A percentile compares a stretch with the other conserved stretches of the same genome.
Conservation (phyloP, 2,113 vertebrate genomes). For the Blennius ocellaris region DNA sequence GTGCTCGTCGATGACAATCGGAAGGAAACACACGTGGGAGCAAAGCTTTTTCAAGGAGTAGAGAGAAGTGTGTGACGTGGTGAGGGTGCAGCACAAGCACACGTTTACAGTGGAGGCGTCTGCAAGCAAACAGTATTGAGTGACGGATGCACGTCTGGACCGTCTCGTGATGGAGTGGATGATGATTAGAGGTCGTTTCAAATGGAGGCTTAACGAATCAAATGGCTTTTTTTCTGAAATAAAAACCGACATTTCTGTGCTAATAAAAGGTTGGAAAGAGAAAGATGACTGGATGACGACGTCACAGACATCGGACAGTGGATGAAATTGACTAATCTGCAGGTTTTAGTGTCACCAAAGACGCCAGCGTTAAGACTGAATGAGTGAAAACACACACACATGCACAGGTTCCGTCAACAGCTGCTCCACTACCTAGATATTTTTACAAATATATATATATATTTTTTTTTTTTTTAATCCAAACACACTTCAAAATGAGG, state of each 20-base stretch:
- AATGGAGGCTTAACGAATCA: conserved; percentile 8
- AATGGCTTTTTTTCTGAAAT: conserved; percentile 14
- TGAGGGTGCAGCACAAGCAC: conserved; percentile 43
- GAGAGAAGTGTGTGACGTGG: conserved; percentile 24
- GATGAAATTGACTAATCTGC: not conserved
- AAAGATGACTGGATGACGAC: conserved; percentile 4
- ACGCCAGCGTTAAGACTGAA: conserved; percentile 19
- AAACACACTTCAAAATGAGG: conserved; percentile 6
- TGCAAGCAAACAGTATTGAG: conserved; percentile 59
- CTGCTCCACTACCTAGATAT: not conserved
- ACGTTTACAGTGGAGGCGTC: conserved; percentile 61
- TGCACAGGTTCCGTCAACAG: conserved; percentile 37
- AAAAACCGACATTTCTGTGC: not conserved
- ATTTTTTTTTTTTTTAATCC: conserved; percentile 1
- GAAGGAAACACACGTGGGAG: conserved; percentile 4
- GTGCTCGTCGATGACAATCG: not conserved
- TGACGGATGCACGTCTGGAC: not conserved
- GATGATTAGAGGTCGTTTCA: conserved; percentile 6
- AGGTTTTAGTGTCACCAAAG: conserved; percentile 15
- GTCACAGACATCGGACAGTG: not conserved
- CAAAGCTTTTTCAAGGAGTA: not conserved
- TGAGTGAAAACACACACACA: conserved; percentile 44
- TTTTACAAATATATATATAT: not conserved
- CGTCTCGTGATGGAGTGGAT: not conserved
- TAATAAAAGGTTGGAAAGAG: not conserved